Percentiles rank a stretch among this genome's conserved stretches.
Conservation (phyloP, 1,140 invertebrate species). For the Onthophagus taurus region DNA sequence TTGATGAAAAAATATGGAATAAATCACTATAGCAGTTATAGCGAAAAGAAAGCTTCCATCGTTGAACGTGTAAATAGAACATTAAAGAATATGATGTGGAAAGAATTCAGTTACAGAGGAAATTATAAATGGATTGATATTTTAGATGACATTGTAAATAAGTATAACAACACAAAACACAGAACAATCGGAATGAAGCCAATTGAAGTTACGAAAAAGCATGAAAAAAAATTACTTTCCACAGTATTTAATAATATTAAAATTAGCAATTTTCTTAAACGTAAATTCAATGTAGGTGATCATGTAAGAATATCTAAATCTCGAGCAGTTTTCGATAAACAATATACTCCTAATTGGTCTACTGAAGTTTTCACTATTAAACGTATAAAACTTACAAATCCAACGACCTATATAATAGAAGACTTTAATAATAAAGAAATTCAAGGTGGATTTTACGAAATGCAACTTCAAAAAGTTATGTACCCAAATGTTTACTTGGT, state of each 20-base stretch:
- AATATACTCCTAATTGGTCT: constrained; percentile 29
- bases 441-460: constrained; percentile 27
- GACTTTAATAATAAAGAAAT: constrained; percentile 19
- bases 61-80: constrained; percentile 38
- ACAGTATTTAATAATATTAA: constrained; percentile 12
- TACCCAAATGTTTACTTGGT: constrained; percentile 30
- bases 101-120: constrained; percentile 9
- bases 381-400: constrained; percentile 23
- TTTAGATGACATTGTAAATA: constrained; percentile 2
- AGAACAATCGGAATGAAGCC: constrained; percentile 16
- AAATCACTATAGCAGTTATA: constrained; percentile 14
- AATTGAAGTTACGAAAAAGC: constrained; percentile 9
- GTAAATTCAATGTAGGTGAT: constrained; percentile 16
- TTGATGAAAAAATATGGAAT: constrained; percentile 13
- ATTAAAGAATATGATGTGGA: constrained; percentile 25
- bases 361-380: constrained; percentile 30
- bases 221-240: constrained; percentile 10
- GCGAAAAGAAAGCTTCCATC: constrained; percentile 4
- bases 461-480: constrained; percentile 25
- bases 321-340: constrained; percentile 28
- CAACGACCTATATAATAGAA: constrained; percentile 22
- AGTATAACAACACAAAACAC: constrained; percentile 18
- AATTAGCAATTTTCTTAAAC: neutral
- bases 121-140: constrained; percentile 12
- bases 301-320: constrained; percentile 17